Evolutionary conservation across 2,113 vertebrate species (phyloP), one percentile per base, ranked within the genome.

Genomic region (Nipponia nippon): DNA sequence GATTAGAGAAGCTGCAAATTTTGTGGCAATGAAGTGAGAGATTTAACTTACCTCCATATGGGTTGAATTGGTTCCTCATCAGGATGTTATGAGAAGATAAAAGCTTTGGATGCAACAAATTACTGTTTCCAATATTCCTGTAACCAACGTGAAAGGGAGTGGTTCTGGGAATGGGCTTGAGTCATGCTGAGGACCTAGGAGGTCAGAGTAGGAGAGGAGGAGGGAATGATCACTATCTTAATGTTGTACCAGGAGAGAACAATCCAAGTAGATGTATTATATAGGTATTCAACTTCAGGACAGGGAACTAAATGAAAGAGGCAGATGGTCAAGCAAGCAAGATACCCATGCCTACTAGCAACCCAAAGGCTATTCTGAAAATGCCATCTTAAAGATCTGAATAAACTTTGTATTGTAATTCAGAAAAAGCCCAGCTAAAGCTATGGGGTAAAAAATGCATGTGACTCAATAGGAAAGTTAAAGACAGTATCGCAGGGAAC

Each of bases 361-460:
- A 38, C 46, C 8, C 52, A 23, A 58, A 82, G n/a, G 30, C 50
- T 81, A 29, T 44, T 82, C 46, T 38, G 23, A 65, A 84, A 81
- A 76, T 30, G 10, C 23, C 9, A 5, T 55, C 20, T 62, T 55
- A 29, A 65, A 66, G 18, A 73, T 65, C 34, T 61, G 27, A 52
- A 7, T 84, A 44, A 93, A 52, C 26, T 63, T 73, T 30, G 11
- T 70, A 15, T 18, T 65, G 21, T 62, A 80, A 61, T 81, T 61
- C 18, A 84, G 72, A 69, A 79, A 69, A 88, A 79, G n/a, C 11
- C 58, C 11, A 38, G 13, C 27, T 40, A 30, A 56, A 80, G 14
- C 40, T 47, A 3, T 49, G 30, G 15, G 9, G 2, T 44, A 26
- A 56, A 77, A 50, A 4, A 21, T 15, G 1, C 1, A 0, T 65